phyloP scores from a whole-genome alignment of 2,797 vertebrate genomes.

The Crocodylus rhombifer region DNA sequence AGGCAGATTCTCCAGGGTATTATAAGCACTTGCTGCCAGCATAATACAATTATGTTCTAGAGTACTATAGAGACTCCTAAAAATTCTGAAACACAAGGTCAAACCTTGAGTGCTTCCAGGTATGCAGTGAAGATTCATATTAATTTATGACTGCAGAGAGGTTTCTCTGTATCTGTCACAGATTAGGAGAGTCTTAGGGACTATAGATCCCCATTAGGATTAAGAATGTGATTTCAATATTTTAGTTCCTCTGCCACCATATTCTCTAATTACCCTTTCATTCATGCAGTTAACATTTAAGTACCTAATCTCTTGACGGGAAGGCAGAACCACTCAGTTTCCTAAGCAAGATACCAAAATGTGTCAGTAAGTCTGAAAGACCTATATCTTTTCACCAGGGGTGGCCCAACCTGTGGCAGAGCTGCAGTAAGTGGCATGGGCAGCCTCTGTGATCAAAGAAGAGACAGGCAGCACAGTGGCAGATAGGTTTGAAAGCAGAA shows the following conservation, averaged over 20 bases:
- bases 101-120: conserved; percentile 49
- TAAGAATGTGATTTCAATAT: conserved; percentile 61
- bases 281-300: not conserved
- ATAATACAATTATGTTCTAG: conserved; percentile 55
- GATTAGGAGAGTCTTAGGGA: conserved; percentile 39
- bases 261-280: conserved; percentile 30
- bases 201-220: conserved; percentile 38
- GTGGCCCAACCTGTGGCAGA: no score
- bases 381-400: not conserved
- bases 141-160: conserved; percentile 34
- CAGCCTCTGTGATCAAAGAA: no score
- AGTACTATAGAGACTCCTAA: conserved; percentile 57
- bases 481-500: no score
- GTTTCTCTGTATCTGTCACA: conserved; percentile 48
- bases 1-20: conserved; percentile 16
- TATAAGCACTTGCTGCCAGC: conserved; percentile 57
- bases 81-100: conserved; percentile 64
- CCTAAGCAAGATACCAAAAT: not conserved
- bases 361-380: not conserved
- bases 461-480: no score
- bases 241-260: conserved; percentile 46
- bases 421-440: no score
- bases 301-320: conserved; percentile 25
- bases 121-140: not conserved
- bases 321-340: not conserved